Evolutionary conservation across 2,797 vertebrate species (phyloP), one percentile per base, ranked within the genome.

Genomic region (Acrocephalus scirpaceus): DNA sequence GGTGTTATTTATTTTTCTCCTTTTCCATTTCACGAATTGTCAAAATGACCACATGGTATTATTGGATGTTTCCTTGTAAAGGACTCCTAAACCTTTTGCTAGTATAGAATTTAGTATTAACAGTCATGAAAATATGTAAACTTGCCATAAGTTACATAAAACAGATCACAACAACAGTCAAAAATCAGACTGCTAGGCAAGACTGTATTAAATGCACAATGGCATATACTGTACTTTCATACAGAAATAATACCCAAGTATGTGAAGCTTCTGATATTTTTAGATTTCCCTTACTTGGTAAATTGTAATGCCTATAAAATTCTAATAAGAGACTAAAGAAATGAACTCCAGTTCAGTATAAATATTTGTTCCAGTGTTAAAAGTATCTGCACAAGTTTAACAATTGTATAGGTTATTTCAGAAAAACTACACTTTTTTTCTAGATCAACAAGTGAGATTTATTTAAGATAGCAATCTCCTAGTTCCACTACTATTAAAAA

Each of bases 91-190:
- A 95, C 90, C 73, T 93, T 97, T 96, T 90, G 79, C 75, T 91
- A 75, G 40, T 96, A 96, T 88, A 93, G 91, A 96, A 97, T 81
- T 90, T 84, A 93, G 75, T 89, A 97, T 95, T 96, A 97, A 94
- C 97, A 96, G 90, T 94, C 95, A 95, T 60, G 93, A 89, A 97
- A 97, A 97, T 97, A 98, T 98, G 97, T 97, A 98, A 98, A 98
- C 98, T 94, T 98, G 96, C 96, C 97, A 86, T 92, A 96, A 93
- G 89, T 97, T 97, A 97, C 97, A 98, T 95, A 96, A 97, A 97
- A 56, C 98, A 98, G 97, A 98, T 88, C 94, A 95, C 94, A 95
- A 69, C 78, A 90, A 64, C 88, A 95, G 94, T 97, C 91, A 96
- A 92, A 96, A 97, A 97, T 92, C 88, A 95, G 92, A 83, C 96